Conservation (phyloP, 1,140 invertebrate genomes). For the Drosophila rufa region DNA sequence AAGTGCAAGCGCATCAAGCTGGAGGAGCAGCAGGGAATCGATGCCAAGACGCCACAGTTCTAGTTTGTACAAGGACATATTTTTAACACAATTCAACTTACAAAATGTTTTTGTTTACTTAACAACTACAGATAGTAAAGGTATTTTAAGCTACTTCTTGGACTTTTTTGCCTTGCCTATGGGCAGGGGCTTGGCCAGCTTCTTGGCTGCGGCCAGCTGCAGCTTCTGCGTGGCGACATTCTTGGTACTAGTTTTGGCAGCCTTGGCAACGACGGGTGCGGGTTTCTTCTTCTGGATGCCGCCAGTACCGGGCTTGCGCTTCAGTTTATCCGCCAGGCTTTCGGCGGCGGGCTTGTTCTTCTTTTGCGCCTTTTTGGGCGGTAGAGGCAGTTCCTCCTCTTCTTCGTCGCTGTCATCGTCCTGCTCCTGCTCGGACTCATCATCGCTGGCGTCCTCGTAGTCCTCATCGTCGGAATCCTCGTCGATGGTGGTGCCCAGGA, state of each 20-base stretch:
- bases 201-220: slow-evolving; percentile 67
- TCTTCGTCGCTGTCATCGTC: slow-evolving; percentile 52
- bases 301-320: slow-evolving; percentile 68
- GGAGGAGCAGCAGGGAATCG: slow-evolving; percentile 47
- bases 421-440: slow-evolving; percentile 34
- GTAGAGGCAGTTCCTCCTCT: slow-evolving; percentile 18
- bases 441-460: slow-evolving; percentile 51
- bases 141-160: slow-evolving; percentile 61
- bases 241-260: slow-evolving; percentile 12
- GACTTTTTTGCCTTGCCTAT: slow-evolving; percentile 59
- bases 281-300: slow-evolving; percentile 68
- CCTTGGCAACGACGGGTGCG: background rate
- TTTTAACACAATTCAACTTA: slow-evolving; percentile 49
- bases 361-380: slow-evolving; percentile 49
- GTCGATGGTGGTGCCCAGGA: slow-evolving; percentile 75
- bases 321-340: slow-evolving; percentile 52
- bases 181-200: slow-evolving; percentile 60
- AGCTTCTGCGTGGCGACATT: slow-evolving; percentile 49
- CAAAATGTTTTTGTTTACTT: slow-evolving; percentile 63
- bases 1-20: slow-evolving; percentile 94
- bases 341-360: slow-evolving; percentile 18
- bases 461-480: slow-evolving; percentile 82
- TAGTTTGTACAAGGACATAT: slow-evolving; percentile 40
- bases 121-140: slow-evolving; percentile 56
- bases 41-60: slow-evolving; percentile 15